Conservation (phyloP, 2,797 vertebrate species). For the Pteronotus mesoamericanus region DNA sequence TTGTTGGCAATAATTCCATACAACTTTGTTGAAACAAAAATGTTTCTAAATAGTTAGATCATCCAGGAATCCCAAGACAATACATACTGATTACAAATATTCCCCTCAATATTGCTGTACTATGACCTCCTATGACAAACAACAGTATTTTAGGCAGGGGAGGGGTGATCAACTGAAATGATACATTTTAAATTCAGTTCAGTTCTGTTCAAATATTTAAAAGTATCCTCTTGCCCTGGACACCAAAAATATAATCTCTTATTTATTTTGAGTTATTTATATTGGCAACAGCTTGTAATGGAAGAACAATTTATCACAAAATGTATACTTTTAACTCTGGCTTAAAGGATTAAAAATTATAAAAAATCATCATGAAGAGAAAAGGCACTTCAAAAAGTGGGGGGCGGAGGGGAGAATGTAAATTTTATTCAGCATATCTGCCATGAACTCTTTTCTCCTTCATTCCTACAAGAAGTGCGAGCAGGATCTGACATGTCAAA, state of each 20-base stretch:
- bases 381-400: neutral
- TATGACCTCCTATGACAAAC: neutral
- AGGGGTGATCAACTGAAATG: neutral
- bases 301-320: neutral
- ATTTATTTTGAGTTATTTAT: constrained; percentile 11
- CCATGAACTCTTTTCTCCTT: constrained; percentile 29
- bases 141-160: neutral
- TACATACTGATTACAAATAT: neutral
- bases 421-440: constrained; percentile 44
- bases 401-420: neutral
- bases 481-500: constrained; percentile 43
- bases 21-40: neutral
- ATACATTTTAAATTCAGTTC: neutral
- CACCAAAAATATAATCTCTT: neutral
- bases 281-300: neutral
- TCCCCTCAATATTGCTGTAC: neutral
- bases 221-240: neutral
- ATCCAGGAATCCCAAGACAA: neutral
- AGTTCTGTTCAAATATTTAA: neutral
- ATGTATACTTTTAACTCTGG: neutral
- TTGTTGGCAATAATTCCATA: neutral
- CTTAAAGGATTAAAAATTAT: constrained; percentile 30
- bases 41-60: neutral
- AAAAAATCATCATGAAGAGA: neutral
- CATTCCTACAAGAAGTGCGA: neutral